Evolutionary conservation across 1,140 invertebrate genomes (phyloP), one percentile per base, ranked within the genome.

Genomic region (Meloidogyne hapla): DNA sequence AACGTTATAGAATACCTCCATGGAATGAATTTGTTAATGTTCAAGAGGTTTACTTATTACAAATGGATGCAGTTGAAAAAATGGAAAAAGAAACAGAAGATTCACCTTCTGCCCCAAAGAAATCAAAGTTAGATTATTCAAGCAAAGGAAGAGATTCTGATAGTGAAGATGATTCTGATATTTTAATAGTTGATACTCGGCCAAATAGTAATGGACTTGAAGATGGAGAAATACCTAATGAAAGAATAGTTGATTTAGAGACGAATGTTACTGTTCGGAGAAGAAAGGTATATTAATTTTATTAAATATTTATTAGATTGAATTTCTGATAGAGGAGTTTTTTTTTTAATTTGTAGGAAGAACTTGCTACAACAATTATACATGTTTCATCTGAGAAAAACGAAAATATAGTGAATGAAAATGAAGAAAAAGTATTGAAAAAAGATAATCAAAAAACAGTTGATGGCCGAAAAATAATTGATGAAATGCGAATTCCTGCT

Each of bases 221-320:
- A 56, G 48, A 56, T n/a, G 48, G 48, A n/a, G 48, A 56, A 56
- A 56, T 56, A n/a, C 48, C 48, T 56, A n/a, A 18, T 56, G 48
- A 56, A 56, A 4, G 48, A 56, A 13, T 56, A 1, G n/a, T 56
- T 56, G 48, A 56, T 56, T 56, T 56, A n/a, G 18, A n/a, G n/a
- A 56, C 48, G 1, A 56, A 56, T 56, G n/a, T 56, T 56, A n/a
- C 18, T 56, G 48, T 56, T 56, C 48, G 48, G 18, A 56, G 48
- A n/a, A 56, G n/a, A 56, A 56, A 56, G 48, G 48, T 56, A 6
- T 2, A 15, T 45, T 15, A 12, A 4, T 42, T 8, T 38, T 4
- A 4, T 45, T 45, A 15, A 45, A 15, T 45, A 1, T 15, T 2
- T 45, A 45, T 45, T 45, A 45, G 2, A 45, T n/a, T n/a, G n/a